phyloP scores from a whole-genome alignment of 2,797 vertebrate genomes.

The Cynopterus sphinx region DNA sequence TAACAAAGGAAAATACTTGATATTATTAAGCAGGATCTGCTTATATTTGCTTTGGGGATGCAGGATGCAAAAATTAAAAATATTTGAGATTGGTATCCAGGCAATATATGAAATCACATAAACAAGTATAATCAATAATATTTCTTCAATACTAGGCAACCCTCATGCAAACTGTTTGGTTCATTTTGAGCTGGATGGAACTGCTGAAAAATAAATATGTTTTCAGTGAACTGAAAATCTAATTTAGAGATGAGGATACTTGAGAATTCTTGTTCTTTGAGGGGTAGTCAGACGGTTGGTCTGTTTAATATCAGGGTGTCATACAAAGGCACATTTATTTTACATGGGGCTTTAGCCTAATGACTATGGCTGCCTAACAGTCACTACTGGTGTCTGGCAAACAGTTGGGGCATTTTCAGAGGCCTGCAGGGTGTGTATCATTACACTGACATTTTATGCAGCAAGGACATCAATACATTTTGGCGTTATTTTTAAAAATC shows the following conservation, averaged over 20 bases:
- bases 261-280: slow-evolving; percentile 39
- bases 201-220: background rate
- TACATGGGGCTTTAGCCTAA: slow-evolving; percentile 39
- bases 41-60: slow-evolving; percentile 17
- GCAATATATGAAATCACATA: slow-evolving; percentile 10
- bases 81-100: slow-evolving; percentile 26
- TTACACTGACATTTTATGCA: background rate
- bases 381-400: slow-evolving; percentile 58
- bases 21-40: slow-evolving; percentile 30
- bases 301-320: slow-evolving; percentile 59
- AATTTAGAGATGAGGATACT: background rate
- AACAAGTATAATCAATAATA: slow-evolving; percentile 45
- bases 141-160: background rate
- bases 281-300: slow-evolving; percentile 1
- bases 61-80: slow-evolving; percentile 20
- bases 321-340: slow-evolving; percentile 49
- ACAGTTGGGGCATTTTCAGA: slow-evolving; percentile 48
- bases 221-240: slow-evolving; percentile 1
- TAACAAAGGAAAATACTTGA: slow-evolving; percentile 48
- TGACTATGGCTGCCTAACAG: slow-evolving; percentile 51
- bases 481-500: slow-evolving; percentile 46
- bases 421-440: background rate
- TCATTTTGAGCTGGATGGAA: background rate
- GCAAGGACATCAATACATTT: background rate
- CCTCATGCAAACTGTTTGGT: background rate